These are phyloP conservation scores for Phyllopteryx taeniolatus DNA, from an alignment of 2,113 vertebrate genomes.

Conservation along the genomic window DNA sequence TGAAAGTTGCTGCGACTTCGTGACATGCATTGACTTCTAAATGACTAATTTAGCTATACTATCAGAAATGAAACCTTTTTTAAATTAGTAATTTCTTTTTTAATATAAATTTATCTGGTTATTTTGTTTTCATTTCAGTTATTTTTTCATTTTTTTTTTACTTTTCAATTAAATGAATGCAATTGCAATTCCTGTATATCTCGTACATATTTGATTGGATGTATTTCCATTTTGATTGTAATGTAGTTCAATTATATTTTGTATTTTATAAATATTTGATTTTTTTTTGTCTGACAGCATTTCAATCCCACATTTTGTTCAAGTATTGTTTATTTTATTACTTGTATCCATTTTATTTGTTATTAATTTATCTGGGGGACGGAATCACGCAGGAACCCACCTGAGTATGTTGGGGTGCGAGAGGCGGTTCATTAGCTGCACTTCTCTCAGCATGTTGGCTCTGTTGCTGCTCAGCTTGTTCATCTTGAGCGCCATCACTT, in stretches of 20 bases:
- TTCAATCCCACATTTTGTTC: no score
- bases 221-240: no score
- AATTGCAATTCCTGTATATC: no score
- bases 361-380: not conserved
- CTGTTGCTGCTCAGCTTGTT: slow-evolving; percentile 95
- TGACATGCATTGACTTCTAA: not conserved
- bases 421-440: slow-evolving; percentile 97
- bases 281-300: slow-evolving; percentile 3
- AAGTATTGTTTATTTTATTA: not conserved
- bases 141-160: no score
- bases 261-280: slow-evolving; percentile 13
- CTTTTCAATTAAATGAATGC: no score
- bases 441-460: slow-evolving; percentile 95
- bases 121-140: no score
- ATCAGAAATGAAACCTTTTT: not conserved
- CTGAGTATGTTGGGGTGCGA: slow-evolving; percentile 94
- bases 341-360: not conserved
- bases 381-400: slow-evolving; percentile 52
- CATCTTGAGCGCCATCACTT: slow-evolving; percentile 99
- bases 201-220: no score
- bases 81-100: no score
- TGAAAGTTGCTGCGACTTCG: not conserved
- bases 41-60: not conserved
- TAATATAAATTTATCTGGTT: no score
- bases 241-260: no score